Percentiles rank a stretch among this genome's conserved stretches.
Conservation (phyloP, 2,113 vertebrate species). For the Panthera tigris region DNA sequence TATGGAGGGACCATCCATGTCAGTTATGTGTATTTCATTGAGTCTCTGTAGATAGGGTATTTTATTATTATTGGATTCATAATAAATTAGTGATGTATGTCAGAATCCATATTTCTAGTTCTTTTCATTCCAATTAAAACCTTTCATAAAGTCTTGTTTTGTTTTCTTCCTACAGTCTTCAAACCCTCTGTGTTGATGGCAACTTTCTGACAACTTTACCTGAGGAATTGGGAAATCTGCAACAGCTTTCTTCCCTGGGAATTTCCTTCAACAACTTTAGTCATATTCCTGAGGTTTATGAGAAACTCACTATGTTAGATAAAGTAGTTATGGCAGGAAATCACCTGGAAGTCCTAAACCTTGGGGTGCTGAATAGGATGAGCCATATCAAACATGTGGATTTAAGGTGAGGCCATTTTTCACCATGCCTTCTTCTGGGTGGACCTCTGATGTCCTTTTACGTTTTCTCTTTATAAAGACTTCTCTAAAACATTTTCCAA, state of each 20-base stretch:
- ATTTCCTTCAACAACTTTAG: conserved; percentile 96
- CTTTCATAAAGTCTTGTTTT: conserved; percentile 47
- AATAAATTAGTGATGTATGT: background rate
- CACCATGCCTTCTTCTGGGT: background rate
- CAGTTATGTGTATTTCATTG: background rate
- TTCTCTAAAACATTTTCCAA: conserved; percentile 44
- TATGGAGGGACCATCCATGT: background rate
- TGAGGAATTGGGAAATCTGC: conserved; percentile 91
- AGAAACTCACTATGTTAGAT: conserved; percentile 89
- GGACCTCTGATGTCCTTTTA: background rate
- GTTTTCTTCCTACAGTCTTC: conserved; percentile 86
- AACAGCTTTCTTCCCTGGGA: conserved; percentile 92
- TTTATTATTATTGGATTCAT: background rate
- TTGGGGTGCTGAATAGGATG: conserved; percentile 88
- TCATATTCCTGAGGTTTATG: conserved; percentile 90
- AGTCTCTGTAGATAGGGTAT: background rate
- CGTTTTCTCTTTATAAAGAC: conserved; percentile 21
- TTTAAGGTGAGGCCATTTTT: conserved; percentile 88
- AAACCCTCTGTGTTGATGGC: conserved; percentile 95
- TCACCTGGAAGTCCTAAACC: conserved; percentile 87
- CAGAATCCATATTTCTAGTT: background rate
- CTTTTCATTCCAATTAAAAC: background rate
- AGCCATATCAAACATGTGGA: conserved; percentile 92
- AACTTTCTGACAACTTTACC: conserved; percentile 92
- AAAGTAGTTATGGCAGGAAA: conserved; percentile 95